These are phyloP conservation scores for Drosophila lacicola DNA, from an alignment of 2,888 invertebrate genomes.

Conservation along the genomic window DNA sequence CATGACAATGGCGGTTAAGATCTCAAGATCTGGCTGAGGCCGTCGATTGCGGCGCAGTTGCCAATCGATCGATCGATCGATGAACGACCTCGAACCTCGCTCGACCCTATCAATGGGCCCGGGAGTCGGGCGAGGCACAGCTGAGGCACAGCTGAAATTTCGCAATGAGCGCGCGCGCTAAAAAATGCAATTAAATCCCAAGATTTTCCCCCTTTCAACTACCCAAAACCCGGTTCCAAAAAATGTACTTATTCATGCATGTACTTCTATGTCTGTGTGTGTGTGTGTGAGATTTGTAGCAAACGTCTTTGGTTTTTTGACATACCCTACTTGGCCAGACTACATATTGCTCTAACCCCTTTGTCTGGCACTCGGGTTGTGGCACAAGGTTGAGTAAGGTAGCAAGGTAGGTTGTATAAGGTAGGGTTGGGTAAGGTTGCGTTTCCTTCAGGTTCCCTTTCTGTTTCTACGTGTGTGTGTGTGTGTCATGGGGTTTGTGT, in stretches of 20 bases:
- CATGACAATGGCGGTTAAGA: slow-evolving; percentile 70
- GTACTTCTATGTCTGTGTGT: neutral
- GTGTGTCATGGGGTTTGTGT: slow-evolving; percentile 81
- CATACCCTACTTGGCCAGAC: slow-evolving; percentile 41
- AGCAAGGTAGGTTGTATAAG: slow-evolving; percentile 32
- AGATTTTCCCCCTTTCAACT: slow-evolving; percentile 30
- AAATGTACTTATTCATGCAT: slow-evolving; percentile 47
- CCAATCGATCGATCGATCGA: slow-evolving; percentile 49
- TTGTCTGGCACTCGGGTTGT: slow-evolving; percentile 44
- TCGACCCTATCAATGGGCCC: slow-evolving; percentile 51
- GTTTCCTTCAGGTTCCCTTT: slow-evolving; percentile 37
- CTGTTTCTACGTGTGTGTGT: slow-evolving; percentile 39
- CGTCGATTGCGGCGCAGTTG: slow-evolving; percentile 55
- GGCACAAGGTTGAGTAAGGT: slow-evolving; percentile 50
- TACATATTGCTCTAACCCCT: slow-evolving; percentile 57
- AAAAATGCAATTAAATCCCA: slow-evolving; percentile 78
- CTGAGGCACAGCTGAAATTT: slow-evolving; percentile 72
- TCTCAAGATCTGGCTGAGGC: slow-evolving; percentile 29
- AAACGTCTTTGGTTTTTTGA: slow-evolving; percentile 66
- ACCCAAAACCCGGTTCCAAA: slow-evolving; percentile 43
- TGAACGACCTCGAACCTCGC: slow-evolving; percentile 24
- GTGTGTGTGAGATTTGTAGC: slow-evolving; percentile 67
- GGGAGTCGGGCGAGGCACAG: slow-evolving; percentile 33
- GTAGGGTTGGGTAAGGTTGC: slow-evolving; percentile 42
- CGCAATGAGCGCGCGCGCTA: slow-evolving; percentile 78